Percentiles rank a stretch among this genome's conserved stretches.
phyloP scores from a whole-genome alignment of 2,797 vertebrate genomes.

The Etheostoma nigrum region DNA sequence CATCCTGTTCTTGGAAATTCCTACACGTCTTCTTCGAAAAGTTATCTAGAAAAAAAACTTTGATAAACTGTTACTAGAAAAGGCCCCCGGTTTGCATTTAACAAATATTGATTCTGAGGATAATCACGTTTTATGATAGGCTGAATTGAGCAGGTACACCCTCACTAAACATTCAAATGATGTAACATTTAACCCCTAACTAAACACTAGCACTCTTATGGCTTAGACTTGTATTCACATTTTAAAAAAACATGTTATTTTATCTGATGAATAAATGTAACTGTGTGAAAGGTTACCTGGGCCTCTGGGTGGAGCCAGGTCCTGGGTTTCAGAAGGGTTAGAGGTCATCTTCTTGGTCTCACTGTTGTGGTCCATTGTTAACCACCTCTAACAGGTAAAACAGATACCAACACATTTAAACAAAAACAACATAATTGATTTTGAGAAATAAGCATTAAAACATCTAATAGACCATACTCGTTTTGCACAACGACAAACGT shows the following conservation, averaged over 20 bases:
- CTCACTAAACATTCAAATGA: neutral
- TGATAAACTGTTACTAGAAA: neutral
- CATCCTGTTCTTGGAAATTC: neutral
- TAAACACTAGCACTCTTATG: neutral
- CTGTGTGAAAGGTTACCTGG: slow-evolving; percentile 55
- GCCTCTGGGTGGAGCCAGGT: slow-evolving; percentile 29
- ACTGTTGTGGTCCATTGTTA: slow-evolving; percentile 68
- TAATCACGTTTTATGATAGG: neutral
- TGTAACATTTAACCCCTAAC: neutral
- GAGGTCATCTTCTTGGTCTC: slow-evolving; percentile 64
- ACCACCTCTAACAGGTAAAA: slow-evolving; percentile 23
- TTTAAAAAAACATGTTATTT: no score
- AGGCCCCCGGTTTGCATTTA: neutral
- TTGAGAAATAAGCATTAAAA: neutral
- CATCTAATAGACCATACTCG: fast-evolving
- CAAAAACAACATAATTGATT: neutral
- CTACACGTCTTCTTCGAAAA: neutral
- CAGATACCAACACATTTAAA: neutral
- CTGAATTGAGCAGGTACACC: neutral
- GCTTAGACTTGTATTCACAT: neutral
- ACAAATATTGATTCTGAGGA: neutral
- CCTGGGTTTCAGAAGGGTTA: slow-evolving; percentile 54
- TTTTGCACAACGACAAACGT: neutral
- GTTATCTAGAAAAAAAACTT: neutral
- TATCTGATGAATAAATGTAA: neutral